Base-by-base conservation (phyloP, 2,797 vertebrate genomes). In the Podargus strigoides region DNA sequence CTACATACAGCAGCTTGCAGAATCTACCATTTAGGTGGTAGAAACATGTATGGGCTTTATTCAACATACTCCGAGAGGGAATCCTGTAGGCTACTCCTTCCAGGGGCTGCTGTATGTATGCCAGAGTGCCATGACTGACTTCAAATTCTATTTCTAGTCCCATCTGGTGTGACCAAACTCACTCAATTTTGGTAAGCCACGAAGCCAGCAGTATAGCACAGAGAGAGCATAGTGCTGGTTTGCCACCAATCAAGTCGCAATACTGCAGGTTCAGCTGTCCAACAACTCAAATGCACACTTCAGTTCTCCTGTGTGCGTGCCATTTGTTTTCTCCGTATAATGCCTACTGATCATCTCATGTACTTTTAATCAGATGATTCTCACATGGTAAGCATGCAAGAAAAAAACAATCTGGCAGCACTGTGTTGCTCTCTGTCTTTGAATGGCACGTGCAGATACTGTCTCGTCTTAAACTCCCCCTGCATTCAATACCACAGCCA, bases 161-260 rank as follows among this genome's bases (percentile, higher is more conserved):
- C 41, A 46, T 26, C 36, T 50, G 1, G 0, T 39, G 28, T 66
- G 46, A 55, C 34, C 28, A 37, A n/a, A 26, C 9, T 53, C 49
- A 22, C 7, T 50, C 32, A 10, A 4, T 26, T 36, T 53, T 59
- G 26, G 15, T 55, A 55, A 74, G 50, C 50, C 9, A 24, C 50
- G 50, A 32, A 74, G 27, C 37, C 41, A 26, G 50, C 14, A 11
- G 15, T 12, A 11, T 6, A 5, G 14, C 30, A 42, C 39, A 46
- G n/a, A 59, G 28, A 46, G 14, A 16, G 28, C 12, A 1, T 49
- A 24, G 14, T 0, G 0, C 58, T 60, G 64, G 41, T 30, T 59
- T 80, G 50, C 34, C 17, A 37, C n/a, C 22, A 11, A 17, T 60
- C 26, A 60, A 39, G 63, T 56, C 26, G 32, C 23, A 22, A 2